Percentiles rank a stretch among this genome's conserved stretches.
Conservation (phyloP, 2,888 invertebrate species). For the Acronicta aceris region DNA sequence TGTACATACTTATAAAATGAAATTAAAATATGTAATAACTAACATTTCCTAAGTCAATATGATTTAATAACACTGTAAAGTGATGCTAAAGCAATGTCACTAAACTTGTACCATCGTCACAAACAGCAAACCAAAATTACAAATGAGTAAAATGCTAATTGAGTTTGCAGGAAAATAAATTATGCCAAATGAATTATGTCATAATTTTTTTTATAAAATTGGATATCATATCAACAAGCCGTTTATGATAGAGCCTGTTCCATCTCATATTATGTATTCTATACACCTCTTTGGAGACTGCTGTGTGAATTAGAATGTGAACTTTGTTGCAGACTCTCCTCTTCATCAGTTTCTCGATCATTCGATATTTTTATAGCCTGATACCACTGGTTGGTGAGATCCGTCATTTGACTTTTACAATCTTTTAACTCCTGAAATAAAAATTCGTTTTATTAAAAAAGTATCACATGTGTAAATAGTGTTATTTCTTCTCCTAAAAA, state of each 20-base stretch:
- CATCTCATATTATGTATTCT: neutral
- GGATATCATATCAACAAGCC: neutral
- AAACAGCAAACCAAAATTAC: slow-evolving; percentile 5
- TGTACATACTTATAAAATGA: slow-evolving; percentile 8
- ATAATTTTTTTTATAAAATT: no score
- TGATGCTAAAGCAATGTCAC: slow-evolving; percentile 10
- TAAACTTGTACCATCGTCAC: slow-evolving; percentile 23
- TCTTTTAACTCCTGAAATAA: slow-evolving; percentile 95
- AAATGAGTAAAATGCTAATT: no score
- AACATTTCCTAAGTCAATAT: slow-evolving; percentile 16
- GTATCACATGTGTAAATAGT: no score
- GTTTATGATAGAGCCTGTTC: no score
- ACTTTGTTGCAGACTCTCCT: slow-evolving; percentile 78
- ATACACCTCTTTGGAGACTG: slow-evolving; percentile 82
- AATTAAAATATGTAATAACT: slow-evolving; percentile 5
- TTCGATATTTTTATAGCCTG: slow-evolving; percentile 97
- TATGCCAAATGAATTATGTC: no score
- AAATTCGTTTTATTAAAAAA: neutral
- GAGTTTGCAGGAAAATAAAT: no score
- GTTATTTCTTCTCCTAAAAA: neutral
- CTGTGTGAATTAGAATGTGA: slow-evolving; percentile 81
- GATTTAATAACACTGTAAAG: slow-evolving; percentile 15
- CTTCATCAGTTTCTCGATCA: slow-evolving; percentile 95
- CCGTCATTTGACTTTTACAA: slow-evolving; percentile 98
- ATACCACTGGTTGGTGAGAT: slow-evolving; percentile 99